phyloP scores from a whole-genome alignment of 2,113 vertebrate genomes.

The Osmerus eperlanus region DNA sequence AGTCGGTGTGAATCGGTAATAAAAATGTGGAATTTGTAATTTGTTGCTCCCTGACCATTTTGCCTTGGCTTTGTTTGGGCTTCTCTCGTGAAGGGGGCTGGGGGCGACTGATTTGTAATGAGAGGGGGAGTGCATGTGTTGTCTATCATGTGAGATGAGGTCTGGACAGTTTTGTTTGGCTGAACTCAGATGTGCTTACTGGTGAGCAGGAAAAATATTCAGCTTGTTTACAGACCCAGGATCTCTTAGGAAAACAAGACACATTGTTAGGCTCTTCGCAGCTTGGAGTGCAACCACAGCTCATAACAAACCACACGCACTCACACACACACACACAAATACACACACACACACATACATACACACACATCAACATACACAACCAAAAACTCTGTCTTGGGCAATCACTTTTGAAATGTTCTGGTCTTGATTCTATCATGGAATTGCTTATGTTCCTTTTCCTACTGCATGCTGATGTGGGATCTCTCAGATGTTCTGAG shows the following conservation, averaged over 20 bases:
- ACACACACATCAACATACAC: slow-evolving; percentile 1
- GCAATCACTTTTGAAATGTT: background rate
- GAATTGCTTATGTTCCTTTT: background rate
- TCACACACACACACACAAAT: background rate
- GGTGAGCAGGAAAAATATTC: slow-evolving; percentile 42
- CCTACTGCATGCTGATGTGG: background rate
- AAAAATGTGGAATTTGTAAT: too few species aligned
- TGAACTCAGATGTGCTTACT: slow-evolving; percentile 21
- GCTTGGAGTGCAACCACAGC: slow-evolving; percentile 39
- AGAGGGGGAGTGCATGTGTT: slow-evolving; percentile 50
- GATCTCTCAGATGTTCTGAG: background rate
- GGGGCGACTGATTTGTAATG: slow-evolving; percentile 61
- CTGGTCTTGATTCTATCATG: background rate
- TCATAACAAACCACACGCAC: slow-evolving; percentile 30
- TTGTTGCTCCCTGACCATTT: background rate
- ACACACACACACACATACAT: slow-evolving; percentile 2
- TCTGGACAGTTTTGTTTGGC: slow-evolving; percentile 37
- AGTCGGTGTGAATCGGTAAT: too few species aligned
- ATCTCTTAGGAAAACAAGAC: slow-evolving; percentile 32
- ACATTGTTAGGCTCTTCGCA: slow-evolving; percentile 40
- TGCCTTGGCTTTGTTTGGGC: slow-evolving; percentile 53
- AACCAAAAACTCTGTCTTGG: background rate
- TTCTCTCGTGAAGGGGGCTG: slow-evolving; percentile 19
- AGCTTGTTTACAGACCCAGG: slow-evolving; percentile 36
- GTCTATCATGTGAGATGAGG: slow-evolving; percentile 38